These are phyloP conservation scores for Phataginus tetradactyla DNA, from an alignment of 2,797 vertebrate genomes.

Conservation along the genomic window DNA sequence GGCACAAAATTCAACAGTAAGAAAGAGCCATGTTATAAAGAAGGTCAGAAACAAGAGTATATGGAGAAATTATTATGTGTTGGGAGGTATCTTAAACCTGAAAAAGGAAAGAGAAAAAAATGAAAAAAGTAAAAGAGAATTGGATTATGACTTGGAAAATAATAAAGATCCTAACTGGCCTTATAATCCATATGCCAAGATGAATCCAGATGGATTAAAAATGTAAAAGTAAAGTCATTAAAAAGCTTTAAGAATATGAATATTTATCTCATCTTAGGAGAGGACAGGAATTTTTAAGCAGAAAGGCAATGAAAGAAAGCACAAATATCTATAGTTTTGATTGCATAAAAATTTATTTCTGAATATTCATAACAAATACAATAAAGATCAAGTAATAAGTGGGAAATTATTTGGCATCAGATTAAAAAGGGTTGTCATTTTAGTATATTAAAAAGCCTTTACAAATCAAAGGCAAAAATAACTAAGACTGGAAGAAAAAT, in stretches of 20 bases:
- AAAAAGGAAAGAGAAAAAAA: neutral
- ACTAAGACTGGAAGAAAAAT: neutral
- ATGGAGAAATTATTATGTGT: neutral
- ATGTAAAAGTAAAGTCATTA: neutral
- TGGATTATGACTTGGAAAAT: neutral
- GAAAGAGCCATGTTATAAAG: neutral
- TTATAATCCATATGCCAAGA: neutral
- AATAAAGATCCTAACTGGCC: neutral
- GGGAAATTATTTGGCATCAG: conserved; percentile 17
- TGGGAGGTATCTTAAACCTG: neutral
- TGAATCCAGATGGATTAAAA: conserved; percentile 1
- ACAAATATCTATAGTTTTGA: neutral
- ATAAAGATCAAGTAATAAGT: neutral
- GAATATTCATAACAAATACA: neutral
- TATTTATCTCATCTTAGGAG: neutral
- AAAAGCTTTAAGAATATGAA: neutral
- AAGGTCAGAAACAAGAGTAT: neutral
- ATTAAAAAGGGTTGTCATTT: neutral
- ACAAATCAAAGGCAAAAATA: neutral
- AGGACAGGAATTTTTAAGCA: neutral
- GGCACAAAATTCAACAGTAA: conserved; percentile 10
- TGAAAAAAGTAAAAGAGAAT: neutral
- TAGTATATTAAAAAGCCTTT: neutral
- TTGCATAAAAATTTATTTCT: conserved; percentile 5
- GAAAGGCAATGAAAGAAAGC: neutral